A percentile compares a stretch with the other conserved stretches of the same genome.
Evolutionary conservation across 2,888 invertebrate genomes (phyloP).

Genomic region (Hyles lineata): DNA sequence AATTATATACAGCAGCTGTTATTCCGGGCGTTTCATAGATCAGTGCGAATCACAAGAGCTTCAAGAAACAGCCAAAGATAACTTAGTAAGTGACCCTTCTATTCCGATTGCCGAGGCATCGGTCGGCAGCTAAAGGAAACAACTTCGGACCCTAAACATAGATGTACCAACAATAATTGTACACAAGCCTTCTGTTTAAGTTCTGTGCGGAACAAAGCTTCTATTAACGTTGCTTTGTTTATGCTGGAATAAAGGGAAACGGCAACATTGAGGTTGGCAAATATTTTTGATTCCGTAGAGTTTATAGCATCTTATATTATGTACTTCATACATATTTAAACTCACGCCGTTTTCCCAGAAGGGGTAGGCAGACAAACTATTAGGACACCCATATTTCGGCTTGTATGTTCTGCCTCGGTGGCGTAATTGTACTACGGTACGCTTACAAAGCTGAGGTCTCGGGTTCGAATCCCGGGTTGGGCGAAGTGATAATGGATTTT

Average conservation of each 20-base stretch:
- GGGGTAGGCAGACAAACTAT: too few species aligned
- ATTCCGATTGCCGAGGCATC: conserved; percentile 46
- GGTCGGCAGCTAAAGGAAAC: conserved; percentile 27
- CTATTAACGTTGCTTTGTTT: conserved; percentile 1
- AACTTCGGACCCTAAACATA: conserved; percentile 26
- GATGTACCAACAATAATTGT: conserved; percentile 16
- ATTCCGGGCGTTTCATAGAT: conserved; percentile 24
- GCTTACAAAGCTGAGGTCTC: too few species aligned
- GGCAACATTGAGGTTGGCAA: not conserved
- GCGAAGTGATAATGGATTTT: too few species aligned
- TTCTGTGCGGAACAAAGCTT: conserved; percentile 18
- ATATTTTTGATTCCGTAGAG: not conserved
- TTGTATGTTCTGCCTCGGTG: too few species aligned
- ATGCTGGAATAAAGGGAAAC: not conserved
- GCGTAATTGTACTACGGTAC: too few species aligned
- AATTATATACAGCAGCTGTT: too few species aligned
- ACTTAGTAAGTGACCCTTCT: conserved; percentile 54
- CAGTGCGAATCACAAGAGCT: conserved; percentile 42
- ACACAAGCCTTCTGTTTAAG: conserved; percentile 23
- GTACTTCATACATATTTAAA: too few species aligned
- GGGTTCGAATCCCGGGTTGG: too few species aligned
- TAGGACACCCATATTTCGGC: too few species aligned
- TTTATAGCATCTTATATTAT: not conserved
- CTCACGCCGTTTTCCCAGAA: too few species aligned
- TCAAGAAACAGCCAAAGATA: conserved; percentile 30